phyloP scores from a whole-genome alignment of 2,113 vertebrate species.

The Leptobrachium ailaonicum region DNA sequence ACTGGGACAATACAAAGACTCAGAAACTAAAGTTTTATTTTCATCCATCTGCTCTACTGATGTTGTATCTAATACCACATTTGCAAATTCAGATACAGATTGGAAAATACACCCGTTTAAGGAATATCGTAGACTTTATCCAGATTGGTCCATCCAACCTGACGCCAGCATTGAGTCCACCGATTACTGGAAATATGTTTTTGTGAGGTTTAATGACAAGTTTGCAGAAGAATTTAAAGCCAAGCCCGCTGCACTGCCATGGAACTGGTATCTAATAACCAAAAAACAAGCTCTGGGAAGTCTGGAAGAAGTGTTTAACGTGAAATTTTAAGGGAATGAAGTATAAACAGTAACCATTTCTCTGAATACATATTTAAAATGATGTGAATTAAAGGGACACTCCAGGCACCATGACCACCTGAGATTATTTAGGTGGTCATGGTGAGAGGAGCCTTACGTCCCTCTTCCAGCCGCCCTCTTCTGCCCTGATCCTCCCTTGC shows the following conservation, averaged over 20 bases:
- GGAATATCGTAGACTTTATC: conserved; percentile 54
- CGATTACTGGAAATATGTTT: conserved; percentile 52
- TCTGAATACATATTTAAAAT: too few species aligned
- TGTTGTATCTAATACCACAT: neutral
- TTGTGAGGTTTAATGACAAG: conserved; percentile 55
- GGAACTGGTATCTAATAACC: conserved; percentile 50
- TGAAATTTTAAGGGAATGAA: too few species aligned
- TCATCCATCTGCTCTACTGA: conserved; percentile 24
- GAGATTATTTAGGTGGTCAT: too few species aligned
- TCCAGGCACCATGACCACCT: too few species aligned
- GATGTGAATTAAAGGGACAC: too few species aligned
- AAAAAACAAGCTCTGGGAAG: conserved; percentile 52
- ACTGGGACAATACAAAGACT: conserved; percentile 38
- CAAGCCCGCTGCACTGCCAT: conserved; percentile 56
- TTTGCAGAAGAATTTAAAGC: conserved; percentile 32
- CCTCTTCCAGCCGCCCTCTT: too few species aligned
- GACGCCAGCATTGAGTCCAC: conserved; percentile 60
- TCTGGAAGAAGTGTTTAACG: conserved; percentile 54
- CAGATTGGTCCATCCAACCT: conserved; percentile 64
- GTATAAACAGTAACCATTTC: too few species aligned
- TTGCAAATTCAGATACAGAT: conserved; percentile 1
- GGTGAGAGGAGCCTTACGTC: too few species aligned
- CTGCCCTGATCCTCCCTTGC: too few species aligned
- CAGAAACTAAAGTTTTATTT: neutral
- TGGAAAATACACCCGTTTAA: conserved; percentile 19